Conservation (phyloP, 2,888 invertebrate species). For the Ptilodon capucinus region DNA sequence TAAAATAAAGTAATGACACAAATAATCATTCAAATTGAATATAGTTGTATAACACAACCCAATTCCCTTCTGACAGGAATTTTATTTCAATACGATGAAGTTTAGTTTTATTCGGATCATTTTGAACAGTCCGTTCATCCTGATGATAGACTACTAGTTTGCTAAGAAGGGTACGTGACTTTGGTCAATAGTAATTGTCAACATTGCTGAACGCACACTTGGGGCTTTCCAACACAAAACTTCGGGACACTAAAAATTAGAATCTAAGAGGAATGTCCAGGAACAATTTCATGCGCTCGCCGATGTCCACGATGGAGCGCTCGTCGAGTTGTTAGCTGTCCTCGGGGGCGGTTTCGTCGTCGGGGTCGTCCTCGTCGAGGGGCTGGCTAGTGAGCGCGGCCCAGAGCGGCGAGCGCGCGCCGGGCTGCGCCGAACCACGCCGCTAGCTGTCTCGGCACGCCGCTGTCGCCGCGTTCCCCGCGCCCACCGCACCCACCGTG, state of each 20-base stretch:
- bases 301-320: constrained; percentile 79
- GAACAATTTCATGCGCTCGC: constrained; percentile 80
- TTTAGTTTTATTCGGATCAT: no score
- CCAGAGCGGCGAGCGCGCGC: constrained; percentile 88
- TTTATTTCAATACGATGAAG: no score
- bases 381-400: constrained; percentile 89
- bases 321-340: constrained; percentile 84
- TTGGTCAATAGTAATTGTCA: no score
- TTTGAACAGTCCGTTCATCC: no score
- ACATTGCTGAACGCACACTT: background rate
- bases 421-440: constrained; percentile 74
- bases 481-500: constrained; percentile 67
- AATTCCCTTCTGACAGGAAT: no score
- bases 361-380: constrained; percentile 63
- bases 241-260: constrained; percentile 45
- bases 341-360: constrained; percentile 47
- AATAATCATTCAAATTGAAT: no score
- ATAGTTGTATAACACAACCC: no score
- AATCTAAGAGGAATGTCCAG: constrained; percentile 83
- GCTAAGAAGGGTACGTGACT: no score
- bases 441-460: constrained; percentile 83
- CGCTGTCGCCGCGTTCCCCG: constrained; percentile 51
- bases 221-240: background rate
- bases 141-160: no score
- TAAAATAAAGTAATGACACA: no score